Evolutionary conservation across 1,140 invertebrate genomes (phyloP).

Genomic region (Caenorhabditis latens): DNA sequence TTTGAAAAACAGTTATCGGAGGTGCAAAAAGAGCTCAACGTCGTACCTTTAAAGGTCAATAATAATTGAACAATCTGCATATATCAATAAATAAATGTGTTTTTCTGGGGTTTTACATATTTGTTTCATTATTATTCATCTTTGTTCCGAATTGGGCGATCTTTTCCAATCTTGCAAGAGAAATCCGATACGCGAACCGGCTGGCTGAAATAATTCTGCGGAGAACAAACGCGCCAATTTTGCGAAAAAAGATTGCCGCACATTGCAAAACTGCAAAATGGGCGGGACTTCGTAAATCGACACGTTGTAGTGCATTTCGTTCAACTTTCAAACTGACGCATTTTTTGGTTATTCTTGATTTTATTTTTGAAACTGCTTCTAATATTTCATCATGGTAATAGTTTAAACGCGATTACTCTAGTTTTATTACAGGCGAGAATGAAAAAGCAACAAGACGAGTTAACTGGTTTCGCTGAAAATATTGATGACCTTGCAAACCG

Average conservation of each 20-base stretch:
- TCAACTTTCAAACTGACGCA: too few relatives aligned
- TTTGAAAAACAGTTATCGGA: conserved; percentile 62
- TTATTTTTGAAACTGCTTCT: too few relatives aligned
- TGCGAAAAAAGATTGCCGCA: not conserved
- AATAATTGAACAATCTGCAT: too few relatives aligned
- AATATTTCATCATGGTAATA: not conserved
- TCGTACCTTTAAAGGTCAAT: conserved; percentile 30
- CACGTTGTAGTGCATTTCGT: conserved; percentile 26
- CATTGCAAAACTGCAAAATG: conserved; percentile 45
- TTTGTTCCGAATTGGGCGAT: too few relatives aligned
- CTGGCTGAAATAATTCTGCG: too few relatives aligned
- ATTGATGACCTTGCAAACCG: not conserved
- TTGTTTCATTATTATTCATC: too few relatives aligned
- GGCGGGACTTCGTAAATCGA: conserved; percentile 40
- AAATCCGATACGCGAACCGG: too few relatives aligned
- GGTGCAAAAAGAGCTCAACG: conserved; percentile 63
- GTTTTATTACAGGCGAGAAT: conserved; percentile 1
- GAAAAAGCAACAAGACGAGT: not conserved
- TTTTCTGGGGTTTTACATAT: too few relatives aligned
- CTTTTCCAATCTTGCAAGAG: too few relatives aligned
- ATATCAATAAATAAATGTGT: too few relatives aligned
- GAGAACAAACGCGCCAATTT: not conserved
- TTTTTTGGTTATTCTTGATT: too few relatives aligned
- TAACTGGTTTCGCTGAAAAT: not conserved
- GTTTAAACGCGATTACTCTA: not conserved